Conservation (phyloP, 2,888 invertebrate genomes). For the Zhuqinia jingwanae region DNA sequence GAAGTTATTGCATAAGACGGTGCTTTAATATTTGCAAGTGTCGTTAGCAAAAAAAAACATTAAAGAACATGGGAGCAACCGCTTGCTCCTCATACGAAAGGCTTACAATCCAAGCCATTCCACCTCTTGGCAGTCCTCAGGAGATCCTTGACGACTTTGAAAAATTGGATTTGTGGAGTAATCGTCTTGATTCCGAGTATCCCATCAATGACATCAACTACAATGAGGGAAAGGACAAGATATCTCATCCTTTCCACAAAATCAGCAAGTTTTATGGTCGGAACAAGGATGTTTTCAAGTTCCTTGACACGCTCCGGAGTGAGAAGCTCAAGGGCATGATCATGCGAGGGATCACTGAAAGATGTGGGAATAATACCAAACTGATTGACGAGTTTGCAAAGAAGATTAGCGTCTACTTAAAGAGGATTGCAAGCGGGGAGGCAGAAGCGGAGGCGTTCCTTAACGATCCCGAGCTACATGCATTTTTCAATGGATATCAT, state of each 20-base stretch:
- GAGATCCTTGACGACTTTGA: conserved; percentile 3
- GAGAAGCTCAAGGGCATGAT: background rate
- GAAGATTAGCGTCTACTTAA: background rate
- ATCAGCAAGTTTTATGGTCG: conserved; percentile 12
- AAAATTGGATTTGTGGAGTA: conserved; percentile 32
- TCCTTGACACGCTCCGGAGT: background rate
- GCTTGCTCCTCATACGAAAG: background rate
- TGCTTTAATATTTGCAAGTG: background rate
- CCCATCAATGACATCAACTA: conserved; percentile 33
- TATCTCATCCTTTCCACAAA: conserved; percentile 3
- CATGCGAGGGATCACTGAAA: background rate
- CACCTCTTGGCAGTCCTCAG: background rate
- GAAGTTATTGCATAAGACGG: too few relatives aligned
- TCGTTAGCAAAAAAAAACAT: background rate
- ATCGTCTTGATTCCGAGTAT: conserved; percentile 21
- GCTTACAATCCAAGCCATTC: background rate
- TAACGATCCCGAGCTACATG: conserved; percentile 1
- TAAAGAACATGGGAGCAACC: conserved; percentile 11
- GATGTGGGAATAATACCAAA: background rate
- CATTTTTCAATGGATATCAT: conserved; percentile 28
- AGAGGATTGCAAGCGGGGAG: background rate
- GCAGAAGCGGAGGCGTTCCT: background rate
- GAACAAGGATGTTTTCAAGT: background rate
- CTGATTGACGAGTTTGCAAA: background rate
- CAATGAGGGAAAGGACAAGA: conserved; percentile 24